Conservation (phyloP, 2,888 invertebrate species). For the Cylloceria caligata region DNA sequence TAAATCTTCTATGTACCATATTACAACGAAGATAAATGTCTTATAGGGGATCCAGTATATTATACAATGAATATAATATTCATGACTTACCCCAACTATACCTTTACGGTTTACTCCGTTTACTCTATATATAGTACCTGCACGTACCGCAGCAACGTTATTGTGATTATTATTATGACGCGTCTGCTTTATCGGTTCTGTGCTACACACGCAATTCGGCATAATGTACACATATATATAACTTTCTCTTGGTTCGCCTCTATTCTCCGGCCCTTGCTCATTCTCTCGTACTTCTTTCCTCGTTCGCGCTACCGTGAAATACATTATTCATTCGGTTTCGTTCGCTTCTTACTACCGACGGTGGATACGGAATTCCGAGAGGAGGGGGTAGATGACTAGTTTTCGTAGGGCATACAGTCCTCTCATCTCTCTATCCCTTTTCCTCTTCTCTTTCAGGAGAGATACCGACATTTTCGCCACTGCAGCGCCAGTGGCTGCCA, state of each 20-base stretch:
- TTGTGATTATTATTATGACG: slow-evolving; percentile 57
- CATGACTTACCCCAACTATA: slow-evolving; percentile 20
- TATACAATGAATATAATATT: slow-evolving; percentile 26
- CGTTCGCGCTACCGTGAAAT: slow-evolving; percentile 74
- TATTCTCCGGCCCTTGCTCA: slow-evolving; percentile 51
- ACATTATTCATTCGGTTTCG: slow-evolving; percentile 82
- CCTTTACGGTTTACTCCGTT: too few species aligned
- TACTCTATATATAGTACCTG: slow-evolving; percentile 2
- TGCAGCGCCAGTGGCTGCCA: slow-evolving; percentile 47
- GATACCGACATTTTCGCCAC: slow-evolving; percentile 66
- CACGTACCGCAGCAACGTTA: slow-evolving; percentile 16
- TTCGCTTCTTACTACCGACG: slow-evolving; percentile 76
- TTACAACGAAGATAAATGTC: slow-evolving; percentile 22
- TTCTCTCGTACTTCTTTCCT: slow-evolving; percentile 65
- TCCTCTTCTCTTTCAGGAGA: slow-evolving; percentile 44
- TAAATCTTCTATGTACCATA: neutral
- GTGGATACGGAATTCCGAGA: slow-evolving; percentile 36
- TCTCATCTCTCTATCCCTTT: slow-evolving; percentile 56
- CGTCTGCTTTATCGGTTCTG: slow-evolving; percentile 45
- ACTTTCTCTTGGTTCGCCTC: slow-evolving; percentile 41
- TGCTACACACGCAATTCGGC: slow-evolving; percentile 73
- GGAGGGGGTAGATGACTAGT: slow-evolving; percentile 3
- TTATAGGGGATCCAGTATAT: slow-evolving; percentile 21
- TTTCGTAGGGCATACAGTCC: neutral
- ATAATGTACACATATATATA: slow-evolving; percentile 79